Percentiles rank a stretch among this genome's conserved stretches.
phyloP scores from a whole-genome alignment of 2,113 vertebrate genomes.

The Patagioenas fasciata region DNA sequence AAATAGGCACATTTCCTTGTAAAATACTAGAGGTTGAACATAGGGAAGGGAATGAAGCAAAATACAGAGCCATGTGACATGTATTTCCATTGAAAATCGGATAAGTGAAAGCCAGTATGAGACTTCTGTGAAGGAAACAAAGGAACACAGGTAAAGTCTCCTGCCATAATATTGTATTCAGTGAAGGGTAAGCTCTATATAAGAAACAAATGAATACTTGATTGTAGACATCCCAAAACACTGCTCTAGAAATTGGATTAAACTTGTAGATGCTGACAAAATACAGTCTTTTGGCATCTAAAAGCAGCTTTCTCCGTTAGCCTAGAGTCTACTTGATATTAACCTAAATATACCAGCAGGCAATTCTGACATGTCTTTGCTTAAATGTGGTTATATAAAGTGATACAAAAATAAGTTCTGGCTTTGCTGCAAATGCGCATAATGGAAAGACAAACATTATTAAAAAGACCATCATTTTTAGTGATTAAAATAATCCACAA shows the following conservation, averaged over 20 bases:
- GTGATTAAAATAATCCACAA: slow-evolving; percentile 81
- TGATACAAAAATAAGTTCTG: slow-evolving; percentile 75
- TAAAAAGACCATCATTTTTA: slow-evolving; percentile 80
- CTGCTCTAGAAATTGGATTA: slow-evolving; percentile 32
- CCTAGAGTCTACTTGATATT: slow-evolving; percentile 1
- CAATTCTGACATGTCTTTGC: slow-evolving; percentile 38
- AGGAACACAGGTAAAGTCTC: neutral
- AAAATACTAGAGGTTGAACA: neutral
- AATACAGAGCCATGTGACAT: neutral
- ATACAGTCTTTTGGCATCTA: neutral
- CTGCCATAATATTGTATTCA: slow-evolving; percentile 7
- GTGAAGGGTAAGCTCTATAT: neutral
- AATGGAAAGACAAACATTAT: slow-evolving; percentile 83
- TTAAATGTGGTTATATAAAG: slow-evolving; percentile 69
- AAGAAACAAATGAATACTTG: slow-evolving; percentile 34
- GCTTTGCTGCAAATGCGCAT: slow-evolving; percentile 77
- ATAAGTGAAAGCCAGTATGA: neutral
- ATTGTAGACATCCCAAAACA: neutral
- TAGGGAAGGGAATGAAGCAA: neutral
- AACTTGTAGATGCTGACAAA: neutral
- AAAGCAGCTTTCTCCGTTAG: slow-evolving; percentile 27
- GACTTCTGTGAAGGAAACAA: neutral
- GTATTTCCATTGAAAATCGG: neutral
- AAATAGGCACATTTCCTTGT: neutral
- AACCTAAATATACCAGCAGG: slow-evolving; percentile 58